phyloP scores from a whole-genome alignment of 2,888 invertebrate species.

The Sarcophaga caerulescens region DNA sequence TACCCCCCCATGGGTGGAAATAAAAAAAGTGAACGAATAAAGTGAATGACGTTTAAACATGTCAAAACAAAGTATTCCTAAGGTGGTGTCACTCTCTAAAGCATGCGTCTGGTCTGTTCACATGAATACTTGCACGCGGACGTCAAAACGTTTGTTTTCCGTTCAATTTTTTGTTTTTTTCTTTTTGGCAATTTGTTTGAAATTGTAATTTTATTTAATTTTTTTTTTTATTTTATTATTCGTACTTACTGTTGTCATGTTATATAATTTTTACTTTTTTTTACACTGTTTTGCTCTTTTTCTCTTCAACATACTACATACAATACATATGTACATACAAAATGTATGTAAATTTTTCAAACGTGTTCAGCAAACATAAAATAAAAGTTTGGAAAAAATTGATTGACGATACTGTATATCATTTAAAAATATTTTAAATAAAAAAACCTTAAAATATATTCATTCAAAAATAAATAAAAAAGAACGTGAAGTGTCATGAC shows the following conservation, averaged over 20 bases:
- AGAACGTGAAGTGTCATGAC: too few relatives aligned
- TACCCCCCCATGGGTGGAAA: not conserved
- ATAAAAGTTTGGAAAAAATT: not conserved
- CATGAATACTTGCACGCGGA: not conserved
- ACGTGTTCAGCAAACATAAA: constrained; percentile 38
- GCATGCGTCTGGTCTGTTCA: not conserved
- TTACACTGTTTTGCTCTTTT: not conserved
- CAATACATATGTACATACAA: too few relatives aligned
- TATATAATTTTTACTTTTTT: constrained; percentile 6
- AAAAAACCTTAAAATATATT: too few relatives aligned
- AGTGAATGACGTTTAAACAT: not conserved
- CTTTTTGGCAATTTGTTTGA: not conserved
- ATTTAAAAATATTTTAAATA: too few relatives aligned
- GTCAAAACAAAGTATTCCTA: not conserved
- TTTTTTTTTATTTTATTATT: not conserved
- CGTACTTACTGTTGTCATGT: constrained; percentile 13
- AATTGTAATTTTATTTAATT: constrained; percentile 22
- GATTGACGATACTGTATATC: not conserved
- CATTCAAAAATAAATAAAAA: too few relatives aligned
- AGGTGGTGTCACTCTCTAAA: too few relatives aligned
- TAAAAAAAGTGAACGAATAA: not conserved
- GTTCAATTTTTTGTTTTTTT: not conserved
- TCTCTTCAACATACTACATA: not conserved
- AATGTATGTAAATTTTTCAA: constrained; percentile 12
- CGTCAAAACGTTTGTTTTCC: not conserved